Conservation (phyloP, 2,888 invertebrate genomes). For the Synergus umbraculus region DNA sequence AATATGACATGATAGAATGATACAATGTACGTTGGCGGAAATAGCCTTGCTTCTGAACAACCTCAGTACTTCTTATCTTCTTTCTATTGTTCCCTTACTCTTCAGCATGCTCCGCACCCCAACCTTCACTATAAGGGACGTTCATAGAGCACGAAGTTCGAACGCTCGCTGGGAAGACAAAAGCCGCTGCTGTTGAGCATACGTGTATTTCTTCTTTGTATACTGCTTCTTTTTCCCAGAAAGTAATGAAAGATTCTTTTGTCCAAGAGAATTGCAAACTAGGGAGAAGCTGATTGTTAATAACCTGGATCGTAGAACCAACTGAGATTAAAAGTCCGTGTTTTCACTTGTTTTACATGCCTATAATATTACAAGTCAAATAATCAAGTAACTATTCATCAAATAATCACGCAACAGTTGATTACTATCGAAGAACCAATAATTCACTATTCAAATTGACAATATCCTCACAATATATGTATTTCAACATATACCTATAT, state of each 20-base stretch:
- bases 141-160: neutral
- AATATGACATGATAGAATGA: too few relatives aligned
- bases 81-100: neutral
- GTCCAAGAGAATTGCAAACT: slow-evolving; percentile 1
- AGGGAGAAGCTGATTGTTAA: neutral
- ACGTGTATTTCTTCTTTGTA: neutral
- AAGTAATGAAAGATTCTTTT: slow-evolving; percentile 7
- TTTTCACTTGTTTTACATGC: neutral
- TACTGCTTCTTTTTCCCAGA: neutral
- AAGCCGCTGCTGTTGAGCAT: neutral
- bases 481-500: too few relatives aligned
- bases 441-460: neutral
- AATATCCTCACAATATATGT: neutral
- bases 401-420: neutral
- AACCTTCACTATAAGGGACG: neutral
- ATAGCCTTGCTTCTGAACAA: neutral
- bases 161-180: neutral
- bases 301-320: neutral
- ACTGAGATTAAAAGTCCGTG: neutral
- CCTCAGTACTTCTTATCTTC: neutral
- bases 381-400: neutral
- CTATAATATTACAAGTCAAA: neutral
- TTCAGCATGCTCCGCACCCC: neutral
- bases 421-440: neutral
- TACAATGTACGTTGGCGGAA: neutral